Percentiles rank a stretch among this genome's conserved stretches.
Evolutionary conservation across 2,113 vertebrate species (phyloP).

Genomic region (Poeciliopsis retropinna): DNA sequence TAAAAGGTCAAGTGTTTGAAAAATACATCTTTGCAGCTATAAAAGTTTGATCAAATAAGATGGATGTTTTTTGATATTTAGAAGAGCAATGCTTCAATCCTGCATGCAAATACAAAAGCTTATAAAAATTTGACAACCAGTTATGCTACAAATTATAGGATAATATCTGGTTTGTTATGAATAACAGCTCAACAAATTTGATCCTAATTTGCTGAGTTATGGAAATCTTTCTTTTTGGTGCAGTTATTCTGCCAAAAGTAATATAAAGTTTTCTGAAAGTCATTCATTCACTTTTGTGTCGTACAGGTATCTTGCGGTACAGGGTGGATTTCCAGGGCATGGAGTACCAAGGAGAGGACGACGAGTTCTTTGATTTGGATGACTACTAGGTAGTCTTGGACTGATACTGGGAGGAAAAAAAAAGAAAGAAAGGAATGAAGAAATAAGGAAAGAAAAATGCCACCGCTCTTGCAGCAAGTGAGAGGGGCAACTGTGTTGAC

Average conservation of each 20-base stretch:
- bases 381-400: conserved; percentile 99
- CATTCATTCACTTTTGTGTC: conserved; percentile 34
- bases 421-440: conserved; percentile 71
- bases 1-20: neutral
- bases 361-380: conserved; percentile 99
- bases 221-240: conserved; percentile 13
- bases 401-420: conserved; percentile 77
- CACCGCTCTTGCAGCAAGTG: conserved; percentile 77
- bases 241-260: neutral
- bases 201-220: neutral
- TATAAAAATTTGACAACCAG: neutral
- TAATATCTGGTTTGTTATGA: neutral
- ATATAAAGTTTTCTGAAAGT: conserved; percentile 9
- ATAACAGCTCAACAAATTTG: neutral
- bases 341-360: conserved; percentile 98
- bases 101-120: neutral
- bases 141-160: neutral
- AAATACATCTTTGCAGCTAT: neutral
- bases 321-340: conserved; percentile 99
- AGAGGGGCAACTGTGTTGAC: conserved; percentile 75
- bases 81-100: too few species aligned
- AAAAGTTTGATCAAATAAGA: neutral
- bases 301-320: conserved; percentile 96
- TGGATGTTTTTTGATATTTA: too few species aligned
- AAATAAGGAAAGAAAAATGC: conserved; percentile 76